Conservation (phyloP, 2,888 invertebrate genomes). For the Diachrysia chrysitis region DNA sequence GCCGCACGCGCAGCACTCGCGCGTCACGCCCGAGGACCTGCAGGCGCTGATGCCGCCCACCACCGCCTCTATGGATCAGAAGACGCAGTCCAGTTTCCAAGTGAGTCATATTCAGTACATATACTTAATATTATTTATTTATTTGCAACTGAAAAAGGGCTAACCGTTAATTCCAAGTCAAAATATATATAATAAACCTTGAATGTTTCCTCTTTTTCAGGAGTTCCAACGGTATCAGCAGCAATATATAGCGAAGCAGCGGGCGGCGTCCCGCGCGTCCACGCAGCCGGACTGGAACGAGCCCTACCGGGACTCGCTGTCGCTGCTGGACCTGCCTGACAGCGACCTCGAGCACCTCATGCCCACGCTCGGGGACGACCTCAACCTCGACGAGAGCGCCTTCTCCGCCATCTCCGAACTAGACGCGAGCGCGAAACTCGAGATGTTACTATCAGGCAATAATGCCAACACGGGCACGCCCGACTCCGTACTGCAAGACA, state of each 20-base stretch:
- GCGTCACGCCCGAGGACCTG: slow-evolving; percentile 81
- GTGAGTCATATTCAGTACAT: slow-evolving; percentile 53
- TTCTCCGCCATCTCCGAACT: slow-evolving; percentile 80
- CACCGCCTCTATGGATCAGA: slow-evolving; percentile 89
- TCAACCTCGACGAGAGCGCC: slow-evolving; percentile 86
- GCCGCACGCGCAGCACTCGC: slow-evolving; percentile 62
- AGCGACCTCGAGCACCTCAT: slow-evolving; percentile 91
- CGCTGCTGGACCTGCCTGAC: slow-evolving; percentile 83
- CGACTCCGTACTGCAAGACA: slow-evolving; percentile 72
- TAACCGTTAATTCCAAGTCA: not conserved
- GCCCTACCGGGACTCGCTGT: slow-evolving; percentile 82
- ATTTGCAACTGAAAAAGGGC: no score
- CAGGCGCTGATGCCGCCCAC: slow-evolving; percentile 86
- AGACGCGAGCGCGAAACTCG: slow-evolving; percentile 80
- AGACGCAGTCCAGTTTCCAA: slow-evolving; percentile 90
- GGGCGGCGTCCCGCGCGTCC: slow-evolving; percentile 79
- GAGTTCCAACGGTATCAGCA: slow-evolving; percentile 91
- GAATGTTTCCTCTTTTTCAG: slow-evolving; percentile 65
- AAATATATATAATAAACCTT: not conserved
- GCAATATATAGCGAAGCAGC: slow-evolving; percentile 90
- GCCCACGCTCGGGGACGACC: slow-evolving; percentile 90
- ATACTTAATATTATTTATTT: not conserved
- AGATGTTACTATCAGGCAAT: slow-evolving; percentile 70
- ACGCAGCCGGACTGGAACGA: slow-evolving; percentile 85
- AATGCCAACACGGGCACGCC: slow-evolving; percentile 62